Percentiles rank a stretch among this genome's conserved stretches.
Conservation (phyloP, 2,888 invertebrate species). For the Pediacus dermestoides region DNA sequence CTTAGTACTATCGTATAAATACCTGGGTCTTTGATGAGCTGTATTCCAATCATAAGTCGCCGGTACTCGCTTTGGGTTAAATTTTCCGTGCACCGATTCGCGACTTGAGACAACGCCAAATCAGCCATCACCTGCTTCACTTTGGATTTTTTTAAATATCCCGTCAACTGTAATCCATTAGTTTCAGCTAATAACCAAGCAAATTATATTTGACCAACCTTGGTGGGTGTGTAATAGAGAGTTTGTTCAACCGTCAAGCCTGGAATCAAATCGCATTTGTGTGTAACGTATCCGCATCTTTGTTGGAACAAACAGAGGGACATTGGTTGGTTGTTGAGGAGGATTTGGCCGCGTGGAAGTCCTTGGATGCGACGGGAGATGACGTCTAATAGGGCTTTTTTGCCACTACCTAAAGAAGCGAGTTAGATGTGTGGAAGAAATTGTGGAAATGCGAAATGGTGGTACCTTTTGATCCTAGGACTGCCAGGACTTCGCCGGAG, state of each 20-base stretch:
- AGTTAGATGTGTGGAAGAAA: constrained; percentile 5
- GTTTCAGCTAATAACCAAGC: constrained; percentile 1
- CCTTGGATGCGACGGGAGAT: constrained; percentile 78
- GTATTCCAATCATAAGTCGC: constrained; percentile 85
- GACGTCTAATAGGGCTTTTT: constrained; percentile 89
- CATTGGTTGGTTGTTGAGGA: constrained; percentile 82
- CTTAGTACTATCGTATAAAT: constrained; percentile 28
- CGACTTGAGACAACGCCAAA: constrained; percentile 87
- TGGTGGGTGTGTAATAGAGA: constrained; percentile 73
- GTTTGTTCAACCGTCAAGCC: constrained; percentile 88
- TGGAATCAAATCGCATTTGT: constrained; percentile 78
- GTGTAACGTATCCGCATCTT: constrained; percentile 84
- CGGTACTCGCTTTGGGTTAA: constrained; percentile 87
- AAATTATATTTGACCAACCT: constrained; percentile 51
- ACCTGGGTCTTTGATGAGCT: constrained; percentile 92
- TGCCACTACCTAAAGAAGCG: constrained; percentile 75
- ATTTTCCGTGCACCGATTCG: constrained; percentile 77
- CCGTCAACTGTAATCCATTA: constrained; percentile 57
- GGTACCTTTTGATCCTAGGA: constrained; percentile 87
- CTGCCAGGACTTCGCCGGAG: constrained; percentile 90
- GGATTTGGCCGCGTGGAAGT: constrained; percentile 82
- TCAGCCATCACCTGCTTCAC: constrained; percentile 92
- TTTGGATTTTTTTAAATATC: constrained; percentile 75
- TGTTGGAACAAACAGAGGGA: constrained; percentile 78
- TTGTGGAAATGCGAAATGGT: constrained; percentile 8